phyloP scores from a whole-genome alignment of 2,797 vertebrate genomes.

The Xiphorhynchus erythropygius region DNA sequence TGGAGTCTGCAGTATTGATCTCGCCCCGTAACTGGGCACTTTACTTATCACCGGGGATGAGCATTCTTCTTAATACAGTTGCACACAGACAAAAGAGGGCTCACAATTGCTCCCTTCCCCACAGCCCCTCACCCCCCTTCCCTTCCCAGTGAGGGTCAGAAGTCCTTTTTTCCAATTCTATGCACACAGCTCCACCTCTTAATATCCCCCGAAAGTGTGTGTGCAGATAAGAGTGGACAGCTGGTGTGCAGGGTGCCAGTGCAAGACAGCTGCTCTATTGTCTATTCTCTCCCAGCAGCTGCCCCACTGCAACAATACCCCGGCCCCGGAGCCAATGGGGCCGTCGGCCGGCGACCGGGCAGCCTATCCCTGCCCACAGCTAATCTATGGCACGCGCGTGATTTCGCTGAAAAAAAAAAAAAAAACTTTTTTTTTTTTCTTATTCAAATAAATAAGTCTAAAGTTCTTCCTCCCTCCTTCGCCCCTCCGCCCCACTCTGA shows the following conservation, averaged over 20 bases:
- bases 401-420: conserved; percentile 84
- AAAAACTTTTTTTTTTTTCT: conserved; percentile 38
- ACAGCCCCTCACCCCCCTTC: conserved; percentile 79
- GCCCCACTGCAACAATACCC: conserved; percentile 97
- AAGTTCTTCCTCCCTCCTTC: conserved; percentile 71
- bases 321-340: conserved; percentile 83
- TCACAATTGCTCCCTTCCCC: conserved; percentile 83
- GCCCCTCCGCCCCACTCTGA: neutral
- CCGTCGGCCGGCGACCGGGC: conserved; percentile 76
- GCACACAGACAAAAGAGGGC: conserved; percentile 89
- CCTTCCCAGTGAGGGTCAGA: conserved; percentile 96
- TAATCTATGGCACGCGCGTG: conserved; percentile 97
- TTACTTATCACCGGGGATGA: conserved; percentile 81
- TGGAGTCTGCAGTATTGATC: conserved; percentile 65
- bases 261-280: conserved; percentile 99
- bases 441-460: conserved; percentile 77
- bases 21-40: conserved; percentile 70
- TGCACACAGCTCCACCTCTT: conserved; percentile 86
- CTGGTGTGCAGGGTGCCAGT: conserved; percentile 99
- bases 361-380: conserved; percentile 86
- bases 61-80: conserved; percentile 90
- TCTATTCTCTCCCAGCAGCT: conserved; percentile 98
- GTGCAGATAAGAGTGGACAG: conserved; percentile 99
- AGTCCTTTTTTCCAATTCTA: conserved; percentile 90
- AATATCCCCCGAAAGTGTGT: conserved; percentile 84